Evolutionary conservation across 2,888 invertebrate species (phyloP), one percentile per base, ranked within the genome.

Genomic region (Galeopsomyia nigrocyanea): DNA sequence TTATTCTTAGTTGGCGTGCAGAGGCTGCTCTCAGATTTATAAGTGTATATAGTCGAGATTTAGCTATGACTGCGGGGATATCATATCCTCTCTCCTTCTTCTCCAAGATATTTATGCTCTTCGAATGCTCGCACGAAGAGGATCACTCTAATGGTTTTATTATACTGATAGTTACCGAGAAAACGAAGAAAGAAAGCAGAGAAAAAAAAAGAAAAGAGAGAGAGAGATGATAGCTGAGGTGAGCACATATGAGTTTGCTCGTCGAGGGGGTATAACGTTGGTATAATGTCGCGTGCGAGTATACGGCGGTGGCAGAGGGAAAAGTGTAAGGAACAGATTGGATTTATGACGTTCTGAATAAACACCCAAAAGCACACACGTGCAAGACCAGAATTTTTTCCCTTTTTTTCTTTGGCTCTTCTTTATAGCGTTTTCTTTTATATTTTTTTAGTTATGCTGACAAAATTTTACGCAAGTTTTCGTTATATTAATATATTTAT

Each of bases 71-170:
- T 39, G 39, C 10, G 39, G 58, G 68, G 68, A 64, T 72, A 67
- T 72, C 46, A 67, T 58, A 67, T 65, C 49, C 80, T 63, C 53
- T 17, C 49, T n/a, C n/a, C n/a, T n/a, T n/a, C 69, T 39, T 10
- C 39, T 7, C 39, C 21, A 10, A 80, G 86, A 85, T 86, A 86
- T 86, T 85, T 86, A 86, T 86, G 84, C 84, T 83, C 82, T 85
- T 85, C 84, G 85, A 85, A 86, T 85, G 83, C 86, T 80, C 85
- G 82, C 82, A 85, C 82, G 86, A 62, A 63, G 68, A 84, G 86
- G 86, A 86, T 86, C 85, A 86, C 80, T 82, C 85, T 85, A 85
- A 86, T 86, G 85, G 86, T 85, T 86, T 86, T 86, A 86, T 86
- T 86, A 86, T 86, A 84, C 86, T 80, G 82, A 84, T 84, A 84